These are phyloP conservation scores for Heliconius hortense DNA, from an alignment of 2,888 invertebrate genomes.

Conservation along the genomic window DNA sequence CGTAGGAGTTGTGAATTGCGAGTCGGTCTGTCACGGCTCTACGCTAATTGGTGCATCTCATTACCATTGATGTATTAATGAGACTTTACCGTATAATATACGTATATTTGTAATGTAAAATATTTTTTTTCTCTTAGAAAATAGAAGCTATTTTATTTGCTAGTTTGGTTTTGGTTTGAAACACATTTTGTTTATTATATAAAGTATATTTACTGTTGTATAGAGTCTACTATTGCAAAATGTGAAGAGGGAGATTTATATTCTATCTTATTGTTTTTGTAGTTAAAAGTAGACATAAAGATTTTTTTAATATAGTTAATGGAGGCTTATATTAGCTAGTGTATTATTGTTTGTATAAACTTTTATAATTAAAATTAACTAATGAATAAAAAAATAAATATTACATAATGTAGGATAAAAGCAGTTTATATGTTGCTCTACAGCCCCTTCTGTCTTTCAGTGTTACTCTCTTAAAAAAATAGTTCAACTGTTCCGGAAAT, in stretches of 20 bases:
- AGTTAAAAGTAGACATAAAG: too few relatives aligned
- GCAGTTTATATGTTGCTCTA: too few relatives aligned
- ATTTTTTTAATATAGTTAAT: too few relatives aligned
- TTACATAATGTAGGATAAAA: too few relatives aligned
- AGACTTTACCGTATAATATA: constrained; percentile 30
- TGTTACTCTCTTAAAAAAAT: too few relatives aligned
- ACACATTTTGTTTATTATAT: neutral
- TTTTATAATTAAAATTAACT: too few relatives aligned
- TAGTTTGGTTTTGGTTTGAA: neutral
- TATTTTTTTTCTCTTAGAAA: neutral
- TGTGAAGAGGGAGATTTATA: neutral
- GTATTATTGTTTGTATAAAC: too few relatives aligned
- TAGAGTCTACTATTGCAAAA: neutral
- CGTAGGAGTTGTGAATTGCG: constrained; percentile 51
- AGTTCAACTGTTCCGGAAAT: too few relatives aligned
- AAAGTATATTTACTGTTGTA: neutral
- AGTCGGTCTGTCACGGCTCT: constrained; percentile 46
- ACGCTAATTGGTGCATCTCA: constrained; percentile 49
- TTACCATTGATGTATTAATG: constrained; percentile 51
- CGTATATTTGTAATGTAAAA: neutral
- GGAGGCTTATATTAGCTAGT: too few relatives aligned
- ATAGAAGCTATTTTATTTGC: neutral
- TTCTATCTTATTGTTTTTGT: neutral
- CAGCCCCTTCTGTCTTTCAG: too few relatives aligned
- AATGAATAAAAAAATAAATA: too few relatives aligned